A percentile compares a stretch with the other conserved stretches of the same genome.
Conservation (phyloP, 2,888 invertebrate genomes). For the Nemurella pictetii region DNA sequence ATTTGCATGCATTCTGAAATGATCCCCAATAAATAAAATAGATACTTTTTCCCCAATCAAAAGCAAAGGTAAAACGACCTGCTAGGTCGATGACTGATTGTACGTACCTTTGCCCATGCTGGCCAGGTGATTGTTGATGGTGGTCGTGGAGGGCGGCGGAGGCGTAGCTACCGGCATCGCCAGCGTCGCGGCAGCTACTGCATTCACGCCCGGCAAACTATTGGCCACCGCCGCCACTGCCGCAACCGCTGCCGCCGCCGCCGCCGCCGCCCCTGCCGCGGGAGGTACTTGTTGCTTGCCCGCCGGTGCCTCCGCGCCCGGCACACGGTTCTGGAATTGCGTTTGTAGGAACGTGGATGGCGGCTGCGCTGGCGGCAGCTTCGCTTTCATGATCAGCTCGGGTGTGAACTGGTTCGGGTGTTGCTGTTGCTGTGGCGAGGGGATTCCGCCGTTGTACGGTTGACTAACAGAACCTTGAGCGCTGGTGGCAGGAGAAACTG, state of each 20-base stretch:
- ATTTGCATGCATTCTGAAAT: too few relatives aligned
- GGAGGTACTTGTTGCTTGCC: conserved; percentile 54
- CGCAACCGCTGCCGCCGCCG: conserved; percentile 51
- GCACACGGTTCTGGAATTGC: conserved; percentile 52
- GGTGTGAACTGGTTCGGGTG: conserved; percentile 57
- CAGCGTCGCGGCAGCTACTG: conserved; percentile 46
- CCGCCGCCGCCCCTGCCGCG: conserved; percentile 51
- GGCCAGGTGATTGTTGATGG: conserved; percentile 49
- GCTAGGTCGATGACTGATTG: neutral
- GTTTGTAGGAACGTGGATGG: conserved; percentile 55
- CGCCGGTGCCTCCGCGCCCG: conserved; percentile 50
- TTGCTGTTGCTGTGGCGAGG: conserved; percentile 43
- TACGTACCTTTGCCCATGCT: conserved; percentile 52
- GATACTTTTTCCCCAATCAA: too few relatives aligned
- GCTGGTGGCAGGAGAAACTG: conserved; percentile 22
- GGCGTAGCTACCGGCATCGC: conserved; percentile 51
- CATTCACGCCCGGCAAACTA: too few relatives aligned
- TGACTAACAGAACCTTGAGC: conserved; percentile 17
- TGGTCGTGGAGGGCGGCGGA: conserved; percentile 47
- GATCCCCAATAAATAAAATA: too few relatives aligned
- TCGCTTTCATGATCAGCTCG: conserved; percentile 61
- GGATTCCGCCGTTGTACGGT: conserved; percentile 42
- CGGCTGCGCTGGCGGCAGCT: conserved; percentile 48
- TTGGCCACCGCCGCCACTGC: too few relatives aligned
- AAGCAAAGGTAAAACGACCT: conserved; percentile 29